Conservation (phyloP, 2,797 vertebrate species). For the Simalia tracyae region DNA sequence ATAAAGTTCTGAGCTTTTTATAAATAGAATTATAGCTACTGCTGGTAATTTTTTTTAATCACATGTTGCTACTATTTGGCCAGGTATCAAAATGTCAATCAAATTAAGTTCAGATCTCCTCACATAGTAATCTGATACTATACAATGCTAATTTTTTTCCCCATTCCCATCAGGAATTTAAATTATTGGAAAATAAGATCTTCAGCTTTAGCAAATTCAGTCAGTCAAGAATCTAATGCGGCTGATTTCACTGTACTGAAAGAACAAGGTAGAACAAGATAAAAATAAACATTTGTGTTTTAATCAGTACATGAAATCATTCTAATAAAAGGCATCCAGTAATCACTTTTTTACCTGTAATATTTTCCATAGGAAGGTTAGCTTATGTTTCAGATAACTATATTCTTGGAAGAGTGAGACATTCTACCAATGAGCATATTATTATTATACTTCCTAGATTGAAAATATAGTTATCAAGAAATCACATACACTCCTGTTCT, state of each 20-base stretch:
- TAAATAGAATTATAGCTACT: neutral
- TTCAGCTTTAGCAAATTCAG: neutral
- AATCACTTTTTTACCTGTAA: neutral
- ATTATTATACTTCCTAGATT: neutral
- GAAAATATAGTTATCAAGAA: constrained; percentile 34
- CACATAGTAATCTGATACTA: neutral
- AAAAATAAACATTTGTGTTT: neutral
- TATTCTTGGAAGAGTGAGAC: constrained; percentile 10
- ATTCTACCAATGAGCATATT: neutral
- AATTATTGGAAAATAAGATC: constrained; percentile 34
- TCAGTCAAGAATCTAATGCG: neutral
- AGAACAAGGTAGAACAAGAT: constrained; percentile 18
- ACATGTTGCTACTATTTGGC: neutral
- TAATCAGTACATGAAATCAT: neutral
- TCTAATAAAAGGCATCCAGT: constrained; percentile 16
- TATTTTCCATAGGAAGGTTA: neutral
- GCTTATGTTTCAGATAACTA: neutral
- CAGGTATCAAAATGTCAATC: neutral
- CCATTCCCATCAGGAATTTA: constrained; percentile 10
- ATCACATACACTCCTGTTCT: constrained; percentile 12
- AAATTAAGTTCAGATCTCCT: neutral
- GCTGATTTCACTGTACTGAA: neutral
- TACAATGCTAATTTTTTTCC: neutral
- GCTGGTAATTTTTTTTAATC: neutral
- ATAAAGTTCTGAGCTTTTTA: neutral